Conservation (phyloP, 2,797 vertebrate species). For the Pangasius sanitwongsei region DNA sequence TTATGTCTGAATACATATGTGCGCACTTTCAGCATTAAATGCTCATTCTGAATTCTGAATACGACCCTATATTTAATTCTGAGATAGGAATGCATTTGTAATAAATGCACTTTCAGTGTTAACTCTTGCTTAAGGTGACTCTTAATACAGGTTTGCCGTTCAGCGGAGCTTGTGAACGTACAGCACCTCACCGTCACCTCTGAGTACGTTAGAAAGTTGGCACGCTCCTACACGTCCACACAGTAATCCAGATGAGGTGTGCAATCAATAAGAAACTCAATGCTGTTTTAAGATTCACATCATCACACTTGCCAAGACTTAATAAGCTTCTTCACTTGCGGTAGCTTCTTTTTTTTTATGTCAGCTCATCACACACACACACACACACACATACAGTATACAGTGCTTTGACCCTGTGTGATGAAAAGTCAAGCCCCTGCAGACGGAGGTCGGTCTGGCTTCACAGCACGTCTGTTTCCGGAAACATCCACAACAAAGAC, state of each 20-base stretch:
- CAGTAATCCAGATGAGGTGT: conserved; percentile 28
- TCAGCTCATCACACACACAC: background rate
- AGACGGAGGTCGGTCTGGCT: conserved; percentile 65
- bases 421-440: conserved; percentile 37
- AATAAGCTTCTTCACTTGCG: conserved; percentile 17
- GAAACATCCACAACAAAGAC: conserved; percentile 70
- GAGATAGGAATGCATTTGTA: background rate
- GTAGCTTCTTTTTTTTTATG: background rate
- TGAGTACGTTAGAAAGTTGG: background rate
- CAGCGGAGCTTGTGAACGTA: background rate
- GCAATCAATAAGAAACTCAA: conserved; percentile 38
- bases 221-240: background rate
- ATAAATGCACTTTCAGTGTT: background rate
- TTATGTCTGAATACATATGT: background rate
- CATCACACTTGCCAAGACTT: background rate
- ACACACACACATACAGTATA: background rate
- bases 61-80: background rate
- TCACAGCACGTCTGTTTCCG: conserved; percentile 65
- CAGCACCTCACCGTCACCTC: background rate
- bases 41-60: background rate
- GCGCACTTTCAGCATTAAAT: background rate
- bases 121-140: background rate
- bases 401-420: conserved; percentile 41
- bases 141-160: background rate
- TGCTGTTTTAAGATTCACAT: conserved; percentile 19